Conservation (phyloP, 1,140 invertebrate species). For the Atta texana region DNA sequence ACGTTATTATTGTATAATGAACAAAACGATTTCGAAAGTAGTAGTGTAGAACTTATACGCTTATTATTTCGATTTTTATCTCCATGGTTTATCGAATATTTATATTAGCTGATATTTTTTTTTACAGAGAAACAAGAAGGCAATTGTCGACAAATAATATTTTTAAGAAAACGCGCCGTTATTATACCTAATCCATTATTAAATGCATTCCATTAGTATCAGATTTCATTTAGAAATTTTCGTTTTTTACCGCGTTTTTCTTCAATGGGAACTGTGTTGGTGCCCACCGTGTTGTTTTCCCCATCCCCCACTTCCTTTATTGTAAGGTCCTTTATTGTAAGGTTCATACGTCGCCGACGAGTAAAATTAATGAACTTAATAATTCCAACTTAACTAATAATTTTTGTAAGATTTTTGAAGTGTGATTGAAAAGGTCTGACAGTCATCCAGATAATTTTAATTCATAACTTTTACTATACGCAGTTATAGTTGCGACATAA, state of each 20-base stretch:
- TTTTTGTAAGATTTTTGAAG: no score
- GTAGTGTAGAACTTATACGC: background rate
- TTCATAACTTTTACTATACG: no score
- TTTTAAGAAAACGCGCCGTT: background rate
- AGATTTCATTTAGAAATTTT: slow-evolving; percentile 1
- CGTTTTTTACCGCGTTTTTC: background rate
- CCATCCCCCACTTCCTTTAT: background rate
- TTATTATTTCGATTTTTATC: background rate
- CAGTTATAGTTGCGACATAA: no score
- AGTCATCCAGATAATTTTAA: no score
- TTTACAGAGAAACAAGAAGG: background rate
- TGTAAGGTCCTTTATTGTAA: background rate
- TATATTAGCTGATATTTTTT: background rate
- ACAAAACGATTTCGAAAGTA: background rate
- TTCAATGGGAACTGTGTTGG: background rate
- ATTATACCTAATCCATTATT: background rate
- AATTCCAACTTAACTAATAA: no score
- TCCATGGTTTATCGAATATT: background rate
- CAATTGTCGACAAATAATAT: background rate
- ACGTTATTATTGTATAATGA: background rate
- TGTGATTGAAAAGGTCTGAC: no score
- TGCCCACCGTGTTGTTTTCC: background rate
- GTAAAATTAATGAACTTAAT: background rate
- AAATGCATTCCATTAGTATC: background rate
- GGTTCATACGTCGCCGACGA: background rate